Evolutionary conservation across 2,797 vertebrate genomes (phyloP), one percentile per base, ranked within the genome.

Genomic region (Catostomus latipinnis): DNA sequence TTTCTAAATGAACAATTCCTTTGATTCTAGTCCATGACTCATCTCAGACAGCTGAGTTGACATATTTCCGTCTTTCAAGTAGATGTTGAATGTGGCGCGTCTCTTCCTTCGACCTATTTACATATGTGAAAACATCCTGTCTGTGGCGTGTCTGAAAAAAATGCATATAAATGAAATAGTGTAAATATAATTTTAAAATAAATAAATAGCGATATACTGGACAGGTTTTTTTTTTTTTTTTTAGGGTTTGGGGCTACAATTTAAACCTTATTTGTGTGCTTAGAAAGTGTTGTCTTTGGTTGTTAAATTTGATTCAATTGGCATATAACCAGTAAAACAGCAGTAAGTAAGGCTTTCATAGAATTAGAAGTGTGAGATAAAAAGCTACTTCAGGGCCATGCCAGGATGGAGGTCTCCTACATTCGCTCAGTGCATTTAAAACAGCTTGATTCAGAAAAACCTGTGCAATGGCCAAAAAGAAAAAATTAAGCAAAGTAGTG

Each of bases 391-490:
- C 70, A 71, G 74, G 71, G 66, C 70, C 7, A 62, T 83, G 81
- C 85, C 85, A 84, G 82, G 50, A 82, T 61, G 74, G 71, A 84
- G 58, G 76, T 78, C 65, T 56, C 58, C 50, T 56, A 62, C 76
- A 82, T 74, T 70, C 83, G 71, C 82, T 72, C 58, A 61, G 46
- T 83, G 85, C 82, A 86, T 84, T 83, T 86, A 84, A 86, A 86
- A 71, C 71, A 86, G 83, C 63, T 73, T 83, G 76, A 86, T 84
- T 84, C 82, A 84, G 83, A 76, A 78, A 34, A 81, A 62, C 46
- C 66, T 82, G 85, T 76, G 45, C 71, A 57, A 73, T 34, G 34
- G 81, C 85, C 83, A 86, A 80, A 46, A 54, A 34, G 71, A 63
- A 72, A 66, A 72, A 60, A 52, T 57, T 68, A 52, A 48, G 76